Base-by-base conservation (phyloP, 2,888 invertebrate species). In the Nipponacmea schrenckii region DNA sequence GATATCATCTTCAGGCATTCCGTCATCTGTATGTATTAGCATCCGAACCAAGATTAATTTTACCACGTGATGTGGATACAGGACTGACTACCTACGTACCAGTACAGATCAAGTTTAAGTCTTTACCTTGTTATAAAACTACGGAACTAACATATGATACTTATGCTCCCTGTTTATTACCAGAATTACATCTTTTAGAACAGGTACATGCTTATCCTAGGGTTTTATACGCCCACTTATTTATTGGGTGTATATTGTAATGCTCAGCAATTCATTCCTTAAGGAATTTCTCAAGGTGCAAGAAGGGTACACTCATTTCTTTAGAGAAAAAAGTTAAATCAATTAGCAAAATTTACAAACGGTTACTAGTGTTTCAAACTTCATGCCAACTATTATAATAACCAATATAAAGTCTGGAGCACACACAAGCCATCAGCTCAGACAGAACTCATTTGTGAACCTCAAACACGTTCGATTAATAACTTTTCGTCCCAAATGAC, bases 1-100 rank as follows among this genome's bases (percentile, higher is more conserved):
- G 96, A 79, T 97, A 97, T 87, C 98, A 99, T 88, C 91, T 99
- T 71, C 98, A 99, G 92, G 98, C 98, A 0, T 94, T 99, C 85
- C 92, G 98, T 1, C 98, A 99, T 89, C 91, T 99, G 27, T 99
- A 98, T 89, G 97, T 97, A 0, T 88, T 99, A 77, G 98, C 98
- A 0, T 94, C 94, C 0, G 96, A 98, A 86, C 95, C 96, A 0
- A 91, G 98, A 15, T 90, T 98, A 15, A 91, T 99, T 68, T 91
- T 97, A 69, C 96, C 98, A 0, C 92, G 94, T 44, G 96, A 97
- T 85, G 93, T 96, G 15, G 93, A 93, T 84, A 93, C 93, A 0
- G 93, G 94, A 31, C 92, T 93, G 79, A 91, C 94, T 50, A 96
- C 96, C 85, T 95, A 96, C 80, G 95, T 94, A 0, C 93, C 94